phyloP scores from a whole-genome alignment of 2,113 vertebrate genomes.

The Psilopogon haemacephalus region DNA sequence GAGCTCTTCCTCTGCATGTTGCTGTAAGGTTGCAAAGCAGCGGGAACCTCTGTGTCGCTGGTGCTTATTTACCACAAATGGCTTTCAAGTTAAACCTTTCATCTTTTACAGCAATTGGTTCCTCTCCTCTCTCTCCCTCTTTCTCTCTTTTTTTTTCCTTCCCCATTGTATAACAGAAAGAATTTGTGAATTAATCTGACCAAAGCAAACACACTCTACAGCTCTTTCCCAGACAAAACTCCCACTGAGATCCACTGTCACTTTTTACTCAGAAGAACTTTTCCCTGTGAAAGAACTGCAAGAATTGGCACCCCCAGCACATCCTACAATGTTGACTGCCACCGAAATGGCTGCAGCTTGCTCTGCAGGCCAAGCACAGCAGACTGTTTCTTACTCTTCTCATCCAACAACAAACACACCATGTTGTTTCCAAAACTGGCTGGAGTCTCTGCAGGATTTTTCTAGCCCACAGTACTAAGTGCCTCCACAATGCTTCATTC shows the following conservation, averaged over 20 bases:
- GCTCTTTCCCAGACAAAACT: conserved; percentile 37
- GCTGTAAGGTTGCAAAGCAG: neutral
- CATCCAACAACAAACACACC: neutral
- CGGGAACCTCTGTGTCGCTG: neutral
- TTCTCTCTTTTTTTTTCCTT: neutral
- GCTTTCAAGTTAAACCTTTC: neutral
- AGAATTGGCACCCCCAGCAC: neutral
- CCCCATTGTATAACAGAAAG: neutral
- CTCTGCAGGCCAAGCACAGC: conserved; percentile 12
- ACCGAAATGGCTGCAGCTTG: neutral
- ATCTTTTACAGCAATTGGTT: neutral
- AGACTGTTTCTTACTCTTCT: neutral
- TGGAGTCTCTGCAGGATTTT: neutral
- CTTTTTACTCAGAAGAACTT: conserved; percentile 31
- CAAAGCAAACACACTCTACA: conserved; percentile 44
- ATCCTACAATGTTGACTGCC: neutral
- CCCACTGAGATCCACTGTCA: conserved; percentile 44
- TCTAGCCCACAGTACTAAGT: neutral
- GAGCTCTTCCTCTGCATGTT: neutral
- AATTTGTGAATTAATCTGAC: conserved; percentile 52
- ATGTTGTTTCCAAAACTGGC: neutral
- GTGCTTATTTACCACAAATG: neutral
- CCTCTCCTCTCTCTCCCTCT: neutral
- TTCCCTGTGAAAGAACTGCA: neutral
- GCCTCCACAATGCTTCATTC: neutral